Evolutionary conservation across 2,888 invertebrate species (phyloP).

Genomic region (Nematopogon swammerdamellus): DNA sequence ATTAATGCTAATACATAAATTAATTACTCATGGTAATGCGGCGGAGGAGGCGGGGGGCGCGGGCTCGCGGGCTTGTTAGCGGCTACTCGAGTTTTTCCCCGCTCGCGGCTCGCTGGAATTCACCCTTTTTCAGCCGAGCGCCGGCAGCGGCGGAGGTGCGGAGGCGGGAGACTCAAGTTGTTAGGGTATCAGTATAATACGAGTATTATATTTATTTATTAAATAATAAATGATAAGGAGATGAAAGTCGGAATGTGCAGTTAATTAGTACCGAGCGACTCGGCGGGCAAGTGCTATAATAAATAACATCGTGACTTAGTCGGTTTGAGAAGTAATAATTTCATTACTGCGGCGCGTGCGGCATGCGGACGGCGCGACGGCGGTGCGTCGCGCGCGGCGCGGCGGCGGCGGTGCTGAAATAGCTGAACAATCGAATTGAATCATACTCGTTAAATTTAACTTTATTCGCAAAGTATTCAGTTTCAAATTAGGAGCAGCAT

Average conservation of each 20-base stretch:
- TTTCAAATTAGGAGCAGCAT: no score
- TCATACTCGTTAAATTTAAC: no score
- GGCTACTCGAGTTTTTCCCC: not conserved
- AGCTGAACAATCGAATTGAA: no score
- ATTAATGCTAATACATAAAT: conserved; percentile 53
- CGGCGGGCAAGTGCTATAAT: no score
- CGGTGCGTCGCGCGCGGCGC: no score
- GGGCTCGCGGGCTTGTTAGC: not conserved
- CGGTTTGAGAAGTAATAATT: no score
- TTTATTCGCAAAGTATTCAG: no score
- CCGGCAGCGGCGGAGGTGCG: not conserved
- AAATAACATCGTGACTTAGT: no score
- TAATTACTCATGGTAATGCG: conserved; percentile 48
- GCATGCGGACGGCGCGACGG: no score
- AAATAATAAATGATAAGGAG: not conserved
- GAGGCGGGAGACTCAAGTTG: not conserved
- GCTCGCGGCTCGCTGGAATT: not conserved
- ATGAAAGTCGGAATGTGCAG: not conserved
- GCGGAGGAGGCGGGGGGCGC: conserved; percentile 11
- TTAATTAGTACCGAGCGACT: not conserved
- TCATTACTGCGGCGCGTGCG: no score
- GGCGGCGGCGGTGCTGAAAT: no score
- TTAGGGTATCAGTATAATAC: not conserved
- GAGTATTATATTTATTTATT: not conserved
- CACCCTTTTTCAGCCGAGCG: not conserved